These are phyloP conservation scores for Anagyrus pseudococci DNA, from an alignment of 2,888 invertebrate genomes.

Conservation along the genomic window DNA sequence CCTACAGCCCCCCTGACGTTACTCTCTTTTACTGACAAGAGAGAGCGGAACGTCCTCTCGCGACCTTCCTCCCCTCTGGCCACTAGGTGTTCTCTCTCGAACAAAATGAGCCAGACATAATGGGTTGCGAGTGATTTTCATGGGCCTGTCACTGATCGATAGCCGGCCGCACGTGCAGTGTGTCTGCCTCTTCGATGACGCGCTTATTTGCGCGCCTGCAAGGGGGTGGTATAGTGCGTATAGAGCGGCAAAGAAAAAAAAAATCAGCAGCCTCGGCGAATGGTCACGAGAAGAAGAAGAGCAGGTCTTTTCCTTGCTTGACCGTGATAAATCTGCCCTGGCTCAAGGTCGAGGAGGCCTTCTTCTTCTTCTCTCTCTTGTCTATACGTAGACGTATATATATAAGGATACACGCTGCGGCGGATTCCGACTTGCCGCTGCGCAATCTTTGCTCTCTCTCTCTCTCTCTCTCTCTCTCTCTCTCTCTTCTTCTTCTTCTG, in stretches of 20 bases:
- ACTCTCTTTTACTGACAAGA: not conserved
- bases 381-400: too few species aligned
- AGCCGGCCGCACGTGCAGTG: not conserved
- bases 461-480: not conserved
- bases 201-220: not conserved
- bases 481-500: not conserved
- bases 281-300: not conserved
- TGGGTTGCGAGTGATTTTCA: constrained; percentile 7
- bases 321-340: constrained; percentile 17
- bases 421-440: too few species aligned
- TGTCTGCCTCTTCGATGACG: not conserved
- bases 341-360: constrained; percentile 17
- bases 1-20: not conserved
- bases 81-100: not conserved
- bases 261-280: not conserved
- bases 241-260: not conserved
- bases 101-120: constrained; percentile 10
- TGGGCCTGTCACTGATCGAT: constrained; percentile 24
- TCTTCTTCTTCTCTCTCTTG: too few species aligned
- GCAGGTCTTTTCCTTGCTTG: constrained; percentile 14
- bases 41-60: not conserved
- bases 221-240: not conserved
- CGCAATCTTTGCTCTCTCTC: not conserved
- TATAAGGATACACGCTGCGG: too few species aligned
- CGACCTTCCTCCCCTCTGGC: not conserved